phyloP scores from a whole-genome alignment of 2,888 invertebrate species.

The Sphinx pinastri region DNA sequence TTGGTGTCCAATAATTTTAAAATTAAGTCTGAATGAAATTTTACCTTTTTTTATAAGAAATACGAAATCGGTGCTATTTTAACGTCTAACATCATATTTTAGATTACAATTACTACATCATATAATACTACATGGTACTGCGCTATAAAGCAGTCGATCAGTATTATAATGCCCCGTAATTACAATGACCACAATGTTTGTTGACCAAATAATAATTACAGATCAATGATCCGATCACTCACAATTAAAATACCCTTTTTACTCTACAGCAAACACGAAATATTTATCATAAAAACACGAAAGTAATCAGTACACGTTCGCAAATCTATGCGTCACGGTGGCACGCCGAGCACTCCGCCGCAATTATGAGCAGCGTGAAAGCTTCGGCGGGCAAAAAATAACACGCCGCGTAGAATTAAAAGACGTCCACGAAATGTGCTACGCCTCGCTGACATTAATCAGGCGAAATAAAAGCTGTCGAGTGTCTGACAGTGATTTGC shows the following conservation, averaged over 20 bases:
- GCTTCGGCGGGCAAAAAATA: conserved; percentile 41
- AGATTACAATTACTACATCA: too few species aligned
- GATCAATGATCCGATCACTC: too few species aligned
- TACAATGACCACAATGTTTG: too few species aligned
- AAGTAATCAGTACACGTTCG: conserved; percentile 25
- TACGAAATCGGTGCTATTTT: too few species aligned
- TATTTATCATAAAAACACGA: neutral
- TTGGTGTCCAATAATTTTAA: too few species aligned
- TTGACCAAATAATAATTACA: too few species aligned
- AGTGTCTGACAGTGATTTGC: conserved; percentile 43
- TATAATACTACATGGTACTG: too few species aligned
- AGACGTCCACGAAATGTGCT: conserved; percentile 39
- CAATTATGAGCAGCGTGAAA: conserved; percentile 35
- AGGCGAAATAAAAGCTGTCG: conserved; percentile 36
- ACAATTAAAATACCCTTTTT: neutral
- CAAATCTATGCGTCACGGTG: conserved; percentile 25
- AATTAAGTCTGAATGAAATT: too few species aligned
- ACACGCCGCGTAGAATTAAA: conserved; percentile 34
- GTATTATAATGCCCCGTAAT: too few species aligned
- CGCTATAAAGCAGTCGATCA: too few species aligned
- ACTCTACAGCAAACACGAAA: neutral
- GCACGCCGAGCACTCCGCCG: conserved; percentile 29
- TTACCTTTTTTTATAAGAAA: too few species aligned
- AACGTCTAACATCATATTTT: too few species aligned
- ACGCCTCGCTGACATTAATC: conserved; percentile 46